Base-by-base conservation (phyloP, 2,113 vertebrate species). In the Spea bombifrons region DNA sequence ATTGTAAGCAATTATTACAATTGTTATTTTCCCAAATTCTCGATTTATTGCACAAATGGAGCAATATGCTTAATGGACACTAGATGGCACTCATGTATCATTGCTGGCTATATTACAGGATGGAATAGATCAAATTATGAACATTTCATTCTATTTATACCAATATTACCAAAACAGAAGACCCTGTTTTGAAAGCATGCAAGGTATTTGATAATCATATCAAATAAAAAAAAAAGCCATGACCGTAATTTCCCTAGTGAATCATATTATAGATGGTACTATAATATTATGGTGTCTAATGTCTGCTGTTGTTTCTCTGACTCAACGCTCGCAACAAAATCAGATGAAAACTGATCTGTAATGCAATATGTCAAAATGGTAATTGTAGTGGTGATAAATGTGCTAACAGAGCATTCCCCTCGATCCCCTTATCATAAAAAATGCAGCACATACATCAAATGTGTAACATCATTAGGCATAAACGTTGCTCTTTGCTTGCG, bases 61-160 rank as follows among this genome's bases (percentile, higher is more conserved):
- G 75, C 8, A 76, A 47, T 76, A 69, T 49, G 7, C 7, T 10
- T 48, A 48, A 4, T 13, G 3, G 6, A 15, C 76, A 79, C 61
- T 15, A 66, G 76, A 79, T 59, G 76, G 76, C 48, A 55, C 7
- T 46, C 72, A 63, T 5, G 63, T 46, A 73, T 73, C 50, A 66
- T 8, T 65, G 43, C 57, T 66, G 5, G 8, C 5, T 44, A 1
- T 43, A 4, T 64, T 64, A 1, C 30, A 30, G 30, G 30, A 30
- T 30, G 30, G 30, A 30, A 30, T 30, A 30, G 30, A 30, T 30
- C 30, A 30, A 30, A 30, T 53, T 10, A 53, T 53, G 7, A 53
- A 8, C 43, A 66, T 66, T 66, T 45, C 16, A 8, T 13, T 66
- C 30, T 66, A 44, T 43, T 9, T 66, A 45, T 44, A 12, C 17